phyloP scores from a whole-genome alignment of 2,888 invertebrate species.

The Teinopalpus imperialis region DNA sequence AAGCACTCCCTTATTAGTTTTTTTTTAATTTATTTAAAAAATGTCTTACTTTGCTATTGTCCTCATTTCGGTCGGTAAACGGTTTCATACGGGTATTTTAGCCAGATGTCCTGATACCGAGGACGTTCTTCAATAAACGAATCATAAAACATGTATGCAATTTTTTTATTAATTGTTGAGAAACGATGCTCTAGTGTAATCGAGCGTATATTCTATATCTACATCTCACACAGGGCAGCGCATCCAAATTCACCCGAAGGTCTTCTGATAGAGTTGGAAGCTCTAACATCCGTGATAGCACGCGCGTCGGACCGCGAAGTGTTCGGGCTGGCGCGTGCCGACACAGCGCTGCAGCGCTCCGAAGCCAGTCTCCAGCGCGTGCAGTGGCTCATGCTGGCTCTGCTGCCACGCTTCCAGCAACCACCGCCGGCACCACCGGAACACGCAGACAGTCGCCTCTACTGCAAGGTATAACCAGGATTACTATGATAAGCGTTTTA shows the following conservation, averaged over 20 bases:
- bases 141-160: too few species aligned
- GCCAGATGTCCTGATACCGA: too few species aligned
- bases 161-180: too few species aligned
- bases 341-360: slow-evolving; percentile 63
- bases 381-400: slow-evolving; percentile 87
- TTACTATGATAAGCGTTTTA: too few species aligned
- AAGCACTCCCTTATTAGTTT: too few species aligned
- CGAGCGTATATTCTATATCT: too few species aligned
- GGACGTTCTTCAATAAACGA: too few species aligned
- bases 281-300: slow-evolving; percentile 88
- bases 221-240: slow-evolving; percentile 62
- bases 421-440: slow-evolving; percentile 46
- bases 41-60: too few species aligned
- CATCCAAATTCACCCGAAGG: slow-evolving; percentile 84
- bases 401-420: slow-evolving; percentile 86
- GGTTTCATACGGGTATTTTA: too few species aligned
- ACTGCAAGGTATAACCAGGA: slow-evolving; percentile 53
- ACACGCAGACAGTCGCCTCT: slow-evolving; percentile 37
- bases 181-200: too few species aligned
- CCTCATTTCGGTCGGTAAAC: too few species aligned
- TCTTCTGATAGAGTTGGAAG: slow-evolving; percentile 88
- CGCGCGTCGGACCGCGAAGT: slow-evolving; percentile 83
- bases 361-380: slow-evolving; percentile 85
- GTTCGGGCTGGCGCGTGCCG: slow-evolving; percentile 49
- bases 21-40: too few species aligned